These are phyloP conservation scores for Campylomormyrus numenius DNA, from an alignment of 2,113 vertebrate genomes.

Conservation along the genomic window DNA sequence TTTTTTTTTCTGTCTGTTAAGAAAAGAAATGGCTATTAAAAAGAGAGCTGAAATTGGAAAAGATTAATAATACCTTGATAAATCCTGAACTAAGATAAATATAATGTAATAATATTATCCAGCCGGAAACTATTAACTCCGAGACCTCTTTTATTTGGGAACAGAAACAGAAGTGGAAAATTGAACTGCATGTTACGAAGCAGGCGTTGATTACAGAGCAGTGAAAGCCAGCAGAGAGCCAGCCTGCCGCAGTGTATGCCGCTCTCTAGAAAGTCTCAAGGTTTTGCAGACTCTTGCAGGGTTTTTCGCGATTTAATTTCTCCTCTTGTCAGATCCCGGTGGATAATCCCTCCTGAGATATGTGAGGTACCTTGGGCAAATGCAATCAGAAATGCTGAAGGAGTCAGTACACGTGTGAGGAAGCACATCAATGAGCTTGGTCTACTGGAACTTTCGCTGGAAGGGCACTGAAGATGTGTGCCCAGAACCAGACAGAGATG, in stretches of 20 bases:
- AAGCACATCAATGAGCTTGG: not conserved
- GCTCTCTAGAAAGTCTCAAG: not conserved
- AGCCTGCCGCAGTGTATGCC: not conserved
- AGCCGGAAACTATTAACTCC: constrained; percentile 13
- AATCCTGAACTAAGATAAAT: constrained; percentile 10
- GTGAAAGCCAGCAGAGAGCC: not conserved
- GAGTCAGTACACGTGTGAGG: not conserved
- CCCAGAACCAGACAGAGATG: not conserved
- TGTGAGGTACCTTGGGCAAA: not conserved
- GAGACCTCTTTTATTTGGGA: not conserved
- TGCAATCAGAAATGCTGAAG: not conserved
- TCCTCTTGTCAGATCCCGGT: constrained; percentile 5
- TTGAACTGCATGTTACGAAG: not conserved
- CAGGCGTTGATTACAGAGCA: not conserved
- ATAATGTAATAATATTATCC: constrained; percentile 12
- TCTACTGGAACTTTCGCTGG: not conserved
- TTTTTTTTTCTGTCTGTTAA: not conserved
- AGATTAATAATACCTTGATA: constrained; percentile 6
- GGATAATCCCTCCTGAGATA: constrained; percentile 16
- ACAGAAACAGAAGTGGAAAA: not conserved
- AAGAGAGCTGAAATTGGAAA: not conserved
- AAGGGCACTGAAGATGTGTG: not conserved
- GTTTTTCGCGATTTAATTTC: not conserved
- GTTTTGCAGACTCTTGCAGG: not conserved
- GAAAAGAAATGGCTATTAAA: not conserved